A percentile compares a stretch with the other conserved stretches of the same genome.
phyloP scores from a whole-genome alignment of 2,113 vertebrate genomes.

The Scolopax mira region DNA sequence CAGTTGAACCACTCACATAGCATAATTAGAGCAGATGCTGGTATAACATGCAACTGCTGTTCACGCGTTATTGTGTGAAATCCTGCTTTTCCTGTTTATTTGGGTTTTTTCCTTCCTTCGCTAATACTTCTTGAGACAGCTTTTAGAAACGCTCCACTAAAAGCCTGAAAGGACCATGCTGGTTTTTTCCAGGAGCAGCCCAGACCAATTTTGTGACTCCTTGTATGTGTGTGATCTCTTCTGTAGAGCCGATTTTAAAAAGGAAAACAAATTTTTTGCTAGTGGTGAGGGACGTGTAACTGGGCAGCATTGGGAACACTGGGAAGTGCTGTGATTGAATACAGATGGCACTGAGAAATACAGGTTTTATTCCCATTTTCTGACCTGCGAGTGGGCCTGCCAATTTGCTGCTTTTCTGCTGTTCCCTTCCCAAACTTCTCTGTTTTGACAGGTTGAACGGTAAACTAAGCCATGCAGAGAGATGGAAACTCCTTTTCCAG shows the following conservation, averaged over 20 bases:
- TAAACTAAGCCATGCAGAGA: neutral
- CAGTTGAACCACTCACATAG: slow-evolving; percentile 22
- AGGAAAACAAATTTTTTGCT: neutral
- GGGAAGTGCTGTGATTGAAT: neutral
- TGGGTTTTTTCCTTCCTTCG: neutral
- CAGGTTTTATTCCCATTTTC: neutral
- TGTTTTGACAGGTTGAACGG: neutral
- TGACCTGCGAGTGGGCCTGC: neutral
- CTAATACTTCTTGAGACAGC: neutral
- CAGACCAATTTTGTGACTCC: neutral
- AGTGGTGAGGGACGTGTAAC: neutral
- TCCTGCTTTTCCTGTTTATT: slow-evolving; percentile 33
- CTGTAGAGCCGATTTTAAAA: neutral
- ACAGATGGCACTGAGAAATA: neutral
- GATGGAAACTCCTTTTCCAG: neutral
- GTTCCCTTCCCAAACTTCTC: neutral
- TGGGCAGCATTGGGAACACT: neutral
- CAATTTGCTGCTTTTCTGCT: neutral
- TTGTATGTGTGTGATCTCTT: neutral
- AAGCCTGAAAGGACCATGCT: neutral
- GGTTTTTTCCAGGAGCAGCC: neutral
- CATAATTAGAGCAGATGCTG: slow-evolving; percentile 60
- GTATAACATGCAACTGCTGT: slow-evolving; percentile 31
- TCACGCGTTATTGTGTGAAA: slow-evolving; percentile 26
- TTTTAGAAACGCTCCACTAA: neutral